These are phyloP conservation scores for Germaria angustata DNA, from an alignment of 2,888 invertebrate species.

Conservation along the genomic window DNA sequence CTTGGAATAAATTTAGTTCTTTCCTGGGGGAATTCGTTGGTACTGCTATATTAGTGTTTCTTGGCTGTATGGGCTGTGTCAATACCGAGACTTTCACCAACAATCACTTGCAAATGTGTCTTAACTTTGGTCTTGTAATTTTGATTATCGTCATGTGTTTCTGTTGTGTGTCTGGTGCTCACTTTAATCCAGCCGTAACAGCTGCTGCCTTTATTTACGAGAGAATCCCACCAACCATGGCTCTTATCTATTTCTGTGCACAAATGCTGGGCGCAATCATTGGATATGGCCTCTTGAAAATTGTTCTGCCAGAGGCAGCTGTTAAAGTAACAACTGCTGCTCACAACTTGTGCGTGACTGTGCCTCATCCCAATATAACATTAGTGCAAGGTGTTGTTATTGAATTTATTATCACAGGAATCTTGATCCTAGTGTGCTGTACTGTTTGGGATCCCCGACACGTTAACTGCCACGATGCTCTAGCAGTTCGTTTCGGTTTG, in stretches of 20 bases:
- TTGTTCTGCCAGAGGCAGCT: too few species aligned
- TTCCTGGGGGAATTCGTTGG: slow-evolving; percentile 85
- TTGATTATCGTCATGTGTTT: slow-evolving; percentile 86
- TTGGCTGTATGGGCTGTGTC: slow-evolving; percentile 88
- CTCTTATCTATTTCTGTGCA: slow-evolving; percentile 83
- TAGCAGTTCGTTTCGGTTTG: slow-evolving; percentile 85
- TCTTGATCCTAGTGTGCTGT: slow-evolving; percentile 85
- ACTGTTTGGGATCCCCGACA: slow-evolving; percentile 88
- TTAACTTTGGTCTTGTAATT: slow-evolving; percentile 85
- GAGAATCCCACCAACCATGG: slow-evolving; percentile 78
- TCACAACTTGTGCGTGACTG: slow-evolving; percentile 83
- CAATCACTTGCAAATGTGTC: slow-evolving; percentile 74
- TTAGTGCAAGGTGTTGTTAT: slow-evolving; percentile 82
- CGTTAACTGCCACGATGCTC: slow-evolving; percentile 83
- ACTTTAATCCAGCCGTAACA: slow-evolving; percentile 89
- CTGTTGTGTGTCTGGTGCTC: slow-evolving; percentile 89
- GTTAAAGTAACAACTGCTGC: slow-evolving; percentile 82
- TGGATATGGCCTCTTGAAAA: slow-evolving; percentile 87
- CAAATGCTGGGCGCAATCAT: slow-evolving; percentile 85
- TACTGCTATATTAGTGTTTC: slow-evolving; percentile 84
- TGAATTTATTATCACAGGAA: slow-evolving; percentile 84
- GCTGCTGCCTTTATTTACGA: slow-evolving; percentile 82
- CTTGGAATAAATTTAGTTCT: too few species aligned
- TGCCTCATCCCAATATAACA: slow-evolving; percentile 81
- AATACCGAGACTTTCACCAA: slow-evolving; percentile 72